These are phyloP conservation scores for Coboldia fuscipes DNA, from an alignment of 1,140 invertebrate species.

Conservation along the genomic window DNA sequence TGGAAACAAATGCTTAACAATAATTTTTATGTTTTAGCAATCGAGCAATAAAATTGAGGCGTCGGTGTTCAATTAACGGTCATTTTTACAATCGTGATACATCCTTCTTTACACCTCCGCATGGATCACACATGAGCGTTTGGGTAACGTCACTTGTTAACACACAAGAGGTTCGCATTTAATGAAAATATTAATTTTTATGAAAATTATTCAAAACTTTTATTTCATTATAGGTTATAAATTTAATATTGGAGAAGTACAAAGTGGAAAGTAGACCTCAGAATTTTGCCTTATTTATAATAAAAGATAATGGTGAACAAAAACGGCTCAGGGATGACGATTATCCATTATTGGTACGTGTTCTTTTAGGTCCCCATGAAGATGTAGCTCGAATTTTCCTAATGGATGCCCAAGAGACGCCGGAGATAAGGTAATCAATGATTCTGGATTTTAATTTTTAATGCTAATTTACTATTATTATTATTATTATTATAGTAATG, in stretches of 20 bases:
- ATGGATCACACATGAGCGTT: slow-evolving; percentile 67
- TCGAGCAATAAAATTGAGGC: slow-evolving; percentile 41
- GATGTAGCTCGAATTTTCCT: slow-evolving; percentile 60
- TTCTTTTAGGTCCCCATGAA: slow-evolving; percentile 63
- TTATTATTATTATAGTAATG: slow-evolving; percentile 17
- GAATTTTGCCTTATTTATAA: slow-evolving; percentile 63
- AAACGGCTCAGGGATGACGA: slow-evolving; percentile 51
- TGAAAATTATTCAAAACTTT: no score
- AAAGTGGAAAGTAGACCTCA: slow-evolving; percentile 58
- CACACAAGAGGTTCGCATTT: slow-evolving; percentile 55
- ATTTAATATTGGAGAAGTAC: slow-evolving; percentile 69
- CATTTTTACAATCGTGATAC: slow-evolving; percentile 78
- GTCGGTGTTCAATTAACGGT: slow-evolving; percentile 70
- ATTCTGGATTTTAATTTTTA: slow-evolving; percentile 1
- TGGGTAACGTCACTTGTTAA: slow-evolving; percentile 65
- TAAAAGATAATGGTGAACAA: slow-evolving; percentile 67
- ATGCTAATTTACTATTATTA: no score
- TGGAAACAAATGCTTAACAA: background rate
- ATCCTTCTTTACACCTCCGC: slow-evolving; percentile 65
- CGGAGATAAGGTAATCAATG: slow-evolving; percentile 36
- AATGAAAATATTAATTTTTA: no score
- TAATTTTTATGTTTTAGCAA: slow-evolving; percentile 22
- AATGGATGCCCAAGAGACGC: slow-evolving; percentile 49
- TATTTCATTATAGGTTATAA: no score
- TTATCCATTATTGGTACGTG: slow-evolving; percentile 53